Evolutionary conservation across 2,797 vertebrate species (phyloP).

Genomic region (Diplodus sargus): DNA sequence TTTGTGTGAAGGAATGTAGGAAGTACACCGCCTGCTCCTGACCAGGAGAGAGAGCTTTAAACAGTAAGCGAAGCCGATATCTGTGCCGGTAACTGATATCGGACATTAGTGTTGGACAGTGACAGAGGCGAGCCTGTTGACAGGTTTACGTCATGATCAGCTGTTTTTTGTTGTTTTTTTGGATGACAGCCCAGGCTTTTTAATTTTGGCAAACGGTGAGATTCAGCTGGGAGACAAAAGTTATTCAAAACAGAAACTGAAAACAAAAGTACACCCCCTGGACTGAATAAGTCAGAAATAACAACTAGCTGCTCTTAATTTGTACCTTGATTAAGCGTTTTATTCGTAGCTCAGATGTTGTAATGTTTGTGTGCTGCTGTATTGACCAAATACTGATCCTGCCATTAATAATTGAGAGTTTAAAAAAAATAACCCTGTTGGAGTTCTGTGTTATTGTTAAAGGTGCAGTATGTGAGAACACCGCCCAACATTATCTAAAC

Average conservation of each 20-base stretch:
- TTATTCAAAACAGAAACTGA: background rate
- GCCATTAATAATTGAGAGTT: background rate
- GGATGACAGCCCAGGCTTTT: background rate
- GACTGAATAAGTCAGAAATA: background rate
- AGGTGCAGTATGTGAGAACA: no score
- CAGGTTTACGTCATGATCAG: conserved; percentile 46
- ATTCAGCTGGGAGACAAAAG: background rate
- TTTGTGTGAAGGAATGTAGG: background rate
- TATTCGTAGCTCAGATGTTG: background rate
- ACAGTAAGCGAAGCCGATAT: background rate
- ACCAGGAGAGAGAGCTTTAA: background rate
- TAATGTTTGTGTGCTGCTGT: background rate
- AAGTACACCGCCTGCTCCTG: background rate
- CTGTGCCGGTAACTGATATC: conserved; percentile 22
- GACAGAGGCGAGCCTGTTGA: conserved; percentile 19
- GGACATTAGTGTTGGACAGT: background rate
- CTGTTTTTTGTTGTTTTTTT: conserved; percentile 6
- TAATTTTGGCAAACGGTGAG: background rate
- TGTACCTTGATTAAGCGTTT: background rate
- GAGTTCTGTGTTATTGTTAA: no score
- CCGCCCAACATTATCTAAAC: no score
- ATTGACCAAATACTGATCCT: no score
- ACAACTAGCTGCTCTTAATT: background rate
- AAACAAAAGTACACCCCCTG: background rate
- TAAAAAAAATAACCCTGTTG: background rate